A percentile compares a stretch with the other conserved stretches of the same genome.
These are phyloP conservation scores for Gallinago nigripennis DNA, from an alignment of 2,797 vertebrate species.

Conservation along the genomic window DNA sequence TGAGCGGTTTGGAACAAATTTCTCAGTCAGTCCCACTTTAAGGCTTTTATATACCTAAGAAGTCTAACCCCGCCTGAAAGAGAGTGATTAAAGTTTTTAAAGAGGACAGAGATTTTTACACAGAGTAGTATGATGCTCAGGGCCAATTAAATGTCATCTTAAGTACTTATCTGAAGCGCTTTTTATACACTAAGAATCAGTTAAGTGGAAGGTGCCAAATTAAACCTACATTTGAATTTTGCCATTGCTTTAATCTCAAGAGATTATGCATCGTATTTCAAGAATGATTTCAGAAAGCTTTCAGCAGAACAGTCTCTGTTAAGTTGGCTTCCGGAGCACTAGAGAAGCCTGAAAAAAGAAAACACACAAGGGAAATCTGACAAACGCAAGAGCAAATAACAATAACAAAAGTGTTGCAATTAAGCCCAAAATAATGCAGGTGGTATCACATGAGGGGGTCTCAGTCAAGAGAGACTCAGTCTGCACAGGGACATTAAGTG, in stretches of 20 bases:
- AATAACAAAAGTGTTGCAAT: conserved; percentile 34
- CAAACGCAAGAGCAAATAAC: not conserved
- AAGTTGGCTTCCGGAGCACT: conserved; percentile 11
- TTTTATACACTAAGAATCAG: conserved; percentile 40
- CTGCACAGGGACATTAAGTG: not conserved
- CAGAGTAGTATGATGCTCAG: conserved; percentile 18
- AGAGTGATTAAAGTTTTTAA: conserved; percentile 58
- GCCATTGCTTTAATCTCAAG: conserved; percentile 55
- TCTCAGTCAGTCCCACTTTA: conserved; percentile 7
- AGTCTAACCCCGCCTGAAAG: conserved; percentile 29
- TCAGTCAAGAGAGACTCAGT: conserved; percentile 2
- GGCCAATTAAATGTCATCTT: conserved; percentile 65
- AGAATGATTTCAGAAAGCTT: conserved; percentile 49
- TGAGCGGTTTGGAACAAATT: not conserved
- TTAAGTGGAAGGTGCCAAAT: conserved; percentile 67
- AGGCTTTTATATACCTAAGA: conserved; percentile 22
- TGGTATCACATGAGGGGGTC: conserved; percentile 2
- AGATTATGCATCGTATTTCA: conserved; percentile 43
- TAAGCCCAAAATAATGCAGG: conserved; percentile 40
- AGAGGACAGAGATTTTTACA: conserved; percentile 40
- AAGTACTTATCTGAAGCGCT: conserved; percentile 41
- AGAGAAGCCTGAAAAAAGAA: conserved; percentile 19
- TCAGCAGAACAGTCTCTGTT: conserved; percentile 2
- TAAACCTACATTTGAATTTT: conserved; percentile 60
- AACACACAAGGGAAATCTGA: not conserved